These are phyloP conservation scores for Pipistrellus pygmaeus DNA, from an alignment of 2,797 vertebrate genomes.

Conservation along the genomic window DNA sequence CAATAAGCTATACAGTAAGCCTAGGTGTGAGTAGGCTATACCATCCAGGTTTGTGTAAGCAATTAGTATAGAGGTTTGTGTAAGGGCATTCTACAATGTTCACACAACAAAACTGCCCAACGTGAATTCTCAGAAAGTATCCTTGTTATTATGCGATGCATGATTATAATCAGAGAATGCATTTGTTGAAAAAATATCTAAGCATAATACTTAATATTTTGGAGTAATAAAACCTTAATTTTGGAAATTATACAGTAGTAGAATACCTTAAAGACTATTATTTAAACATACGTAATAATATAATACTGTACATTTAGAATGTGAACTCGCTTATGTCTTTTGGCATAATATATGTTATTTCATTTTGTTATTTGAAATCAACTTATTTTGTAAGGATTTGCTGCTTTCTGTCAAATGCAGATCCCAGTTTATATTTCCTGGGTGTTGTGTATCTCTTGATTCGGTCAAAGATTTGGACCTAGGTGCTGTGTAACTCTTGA, in stretches of 20 bases:
- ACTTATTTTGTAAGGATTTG: slow-evolving; percentile 56
- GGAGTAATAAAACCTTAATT: neutral
- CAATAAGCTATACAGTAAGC: neutral
- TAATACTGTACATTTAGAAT: slow-evolving; percentile 14
- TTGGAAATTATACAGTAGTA: slow-evolving; percentile 16
- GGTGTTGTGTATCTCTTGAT: neutral
- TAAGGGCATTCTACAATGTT: neutral
- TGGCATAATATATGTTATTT: slow-evolving; percentile 14
- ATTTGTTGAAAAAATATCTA: neutral
- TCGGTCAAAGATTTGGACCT: slow-evolving; percentile 27
- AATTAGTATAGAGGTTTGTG: neutral
- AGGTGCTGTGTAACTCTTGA: no score
- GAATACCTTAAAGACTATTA: slow-evolving; percentile 41
- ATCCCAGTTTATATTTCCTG: slow-evolving; percentile 51
- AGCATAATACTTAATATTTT: slow-evolving; percentile 36
- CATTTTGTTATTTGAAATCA: slow-evolving; percentile 52
- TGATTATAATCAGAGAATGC: neutral
- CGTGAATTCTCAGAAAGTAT: neutral
- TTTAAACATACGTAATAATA: slow-evolving; percentile 42
- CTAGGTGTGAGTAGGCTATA: neutral
- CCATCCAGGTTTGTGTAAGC: neutral
- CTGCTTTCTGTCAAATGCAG: slow-evolving; percentile 26
- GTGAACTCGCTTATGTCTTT: slow-evolving; percentile 12
- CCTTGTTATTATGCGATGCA: neutral
- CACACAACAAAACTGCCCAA: neutral